Percentiles rank a stretch among this genome's conserved stretches.
These are phyloP conservation scores for Zaprionus kolodkinae DNA, from an alignment of 1,140 invertebrate species.

Conservation along the genomic window DNA sequence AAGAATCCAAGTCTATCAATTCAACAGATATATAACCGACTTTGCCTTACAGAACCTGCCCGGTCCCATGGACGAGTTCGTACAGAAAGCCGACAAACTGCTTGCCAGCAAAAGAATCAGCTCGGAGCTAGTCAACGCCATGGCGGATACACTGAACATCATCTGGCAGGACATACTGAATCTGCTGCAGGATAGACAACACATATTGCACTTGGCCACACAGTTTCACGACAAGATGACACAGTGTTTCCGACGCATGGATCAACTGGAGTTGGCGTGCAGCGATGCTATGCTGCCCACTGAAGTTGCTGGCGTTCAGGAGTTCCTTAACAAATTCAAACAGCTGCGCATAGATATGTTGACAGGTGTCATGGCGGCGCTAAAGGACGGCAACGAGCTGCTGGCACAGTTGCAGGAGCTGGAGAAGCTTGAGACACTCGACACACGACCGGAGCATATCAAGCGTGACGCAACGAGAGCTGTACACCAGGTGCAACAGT, in stretches of 20 bases:
- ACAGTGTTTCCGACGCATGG: constrained; percentile 89
- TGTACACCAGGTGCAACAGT: constrained; percentile 89
- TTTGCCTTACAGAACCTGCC: constrained; percentile 90
- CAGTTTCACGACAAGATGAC: constrained; percentile 89
- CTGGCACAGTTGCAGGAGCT: constrained; percentile 89
- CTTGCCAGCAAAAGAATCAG: constrained; percentile 91
- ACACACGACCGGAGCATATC: constrained; percentile 90
- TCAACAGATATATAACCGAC: constrained; percentile 37
- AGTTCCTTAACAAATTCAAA: constrained; percentile 87
- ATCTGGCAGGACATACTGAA: constrained; percentile 95
- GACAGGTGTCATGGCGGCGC: constrained; percentile 90
- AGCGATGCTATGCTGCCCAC: constrained; percentile 87
- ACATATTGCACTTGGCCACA: constrained; percentile 91
- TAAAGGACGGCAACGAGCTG: constrained; percentile 91
- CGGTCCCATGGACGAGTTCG: constrained; percentile 94
- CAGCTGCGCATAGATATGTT: constrained; percentile 89
- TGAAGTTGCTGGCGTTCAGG: constrained; percentile 88
- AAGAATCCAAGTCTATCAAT: neutral
- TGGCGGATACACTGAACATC: constrained; percentile 94
- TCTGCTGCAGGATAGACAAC: constrained; percentile 90
- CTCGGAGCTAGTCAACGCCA: constrained; percentile 93
- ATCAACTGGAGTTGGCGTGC: constrained; percentile 88
- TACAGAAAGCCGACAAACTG: constrained; percentile 93
- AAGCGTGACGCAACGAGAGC: constrained; percentile 87
- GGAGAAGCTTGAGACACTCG: constrained; percentile 88